phyloP scores from a whole-genome alignment of 1,140 invertebrate species.

The Heliconius hermathena region DNA sequence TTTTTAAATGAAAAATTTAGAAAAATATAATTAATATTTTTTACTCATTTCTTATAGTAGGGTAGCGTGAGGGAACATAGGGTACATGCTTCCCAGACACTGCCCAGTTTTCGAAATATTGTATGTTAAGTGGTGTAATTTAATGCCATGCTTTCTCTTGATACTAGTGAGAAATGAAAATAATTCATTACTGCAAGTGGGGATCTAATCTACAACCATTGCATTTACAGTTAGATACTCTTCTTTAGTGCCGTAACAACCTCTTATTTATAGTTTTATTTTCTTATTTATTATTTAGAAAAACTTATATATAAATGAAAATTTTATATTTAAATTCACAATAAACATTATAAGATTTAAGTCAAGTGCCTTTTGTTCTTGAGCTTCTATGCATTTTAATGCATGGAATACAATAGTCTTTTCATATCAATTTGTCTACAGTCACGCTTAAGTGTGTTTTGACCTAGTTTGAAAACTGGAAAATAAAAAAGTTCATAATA shows the following conservation, averaged over 20 bases:
- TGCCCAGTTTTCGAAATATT: no score
- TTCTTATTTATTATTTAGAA: background rate
- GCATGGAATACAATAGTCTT: background rate
- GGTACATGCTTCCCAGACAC: no score
- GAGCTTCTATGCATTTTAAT: background rate
- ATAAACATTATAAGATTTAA: background rate
- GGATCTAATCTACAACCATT: no score
- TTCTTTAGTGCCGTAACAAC: no score
- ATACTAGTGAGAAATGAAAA: no score
- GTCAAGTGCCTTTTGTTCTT: conserved; percentile 1
- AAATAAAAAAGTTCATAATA: background rate
- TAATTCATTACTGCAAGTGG: no score
- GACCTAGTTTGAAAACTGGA: conserved; percentile 3
- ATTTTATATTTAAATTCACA: background rate
- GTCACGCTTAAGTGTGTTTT: background rate
- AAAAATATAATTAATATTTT: background rate
- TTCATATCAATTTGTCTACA: background rate
- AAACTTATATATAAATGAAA: background rate
- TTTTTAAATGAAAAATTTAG: background rate
- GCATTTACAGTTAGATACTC: no score
- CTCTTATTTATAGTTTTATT: no score
- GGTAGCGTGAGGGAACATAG: no score
- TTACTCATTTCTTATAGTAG: no score
- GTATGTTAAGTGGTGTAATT: no score
- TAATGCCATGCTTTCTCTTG: no score